Percentiles rank a stretch among this genome's conserved stretches.
phyloP scores from a whole-genome alignment of 1,140 invertebrate genomes.

The Atopsyche davidsoni region DNA sequence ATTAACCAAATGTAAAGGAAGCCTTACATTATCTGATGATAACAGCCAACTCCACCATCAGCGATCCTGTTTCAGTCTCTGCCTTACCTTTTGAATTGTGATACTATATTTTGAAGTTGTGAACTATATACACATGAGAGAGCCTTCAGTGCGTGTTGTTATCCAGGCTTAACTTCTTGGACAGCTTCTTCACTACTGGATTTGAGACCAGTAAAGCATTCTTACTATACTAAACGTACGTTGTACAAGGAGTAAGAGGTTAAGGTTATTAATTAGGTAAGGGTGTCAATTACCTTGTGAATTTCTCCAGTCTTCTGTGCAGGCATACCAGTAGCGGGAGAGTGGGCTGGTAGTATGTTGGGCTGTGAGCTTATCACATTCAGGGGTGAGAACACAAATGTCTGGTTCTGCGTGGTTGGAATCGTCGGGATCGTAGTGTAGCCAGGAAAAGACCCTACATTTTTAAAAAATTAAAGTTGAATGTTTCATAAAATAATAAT shows the following conservation, averaged over 20 bases:
- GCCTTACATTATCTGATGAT: too few species aligned
- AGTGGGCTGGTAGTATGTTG: constrained; percentile 53
- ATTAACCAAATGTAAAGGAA: constrained; percentile 1
- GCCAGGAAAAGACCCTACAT: constrained; percentile 55
- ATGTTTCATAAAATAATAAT: background rate
- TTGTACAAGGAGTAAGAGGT: constrained; percentile 9
- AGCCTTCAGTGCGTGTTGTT: too few species aligned
- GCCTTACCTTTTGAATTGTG: too few species aligned
- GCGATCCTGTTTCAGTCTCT: too few species aligned
- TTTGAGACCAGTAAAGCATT: too few species aligned
- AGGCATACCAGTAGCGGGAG: constrained; percentile 40
- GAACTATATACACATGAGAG: too few species aligned
- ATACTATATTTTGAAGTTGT: too few species aligned
- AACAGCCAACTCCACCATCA: too few species aligned
- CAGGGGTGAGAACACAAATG: constrained; percentile 70
- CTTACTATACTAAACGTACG: too few species aligned
- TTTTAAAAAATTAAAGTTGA: constrained; percentile 1
- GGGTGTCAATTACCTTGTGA: constrained; percentile 41
- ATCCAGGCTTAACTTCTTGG: too few species aligned
- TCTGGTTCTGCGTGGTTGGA: constrained; percentile 68
- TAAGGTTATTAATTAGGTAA: background rate
- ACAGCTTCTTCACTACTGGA: too few species aligned
- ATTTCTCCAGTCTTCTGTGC: constrained; percentile 44
- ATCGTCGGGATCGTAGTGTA: constrained; percentile 70
- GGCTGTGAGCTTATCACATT: constrained; percentile 68